Conservation (phyloP, 2,113 vertebrate species). For the sheep (Ovis aries) region ARS-UI_Ramb_v3.0 NC_056057.1:17270501-17271000, state of each 20-base stretch:
- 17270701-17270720: not conserved
- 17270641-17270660: not conserved
- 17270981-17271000: not conserved
- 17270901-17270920: not conserved
- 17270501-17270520: not conserved
- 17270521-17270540: not conserved
- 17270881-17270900: accelerated
- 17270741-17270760: not conserved
- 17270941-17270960: not conserved
- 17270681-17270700: not conserved
- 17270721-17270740: not conserved
- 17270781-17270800: not conserved
- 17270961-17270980: not conserved
- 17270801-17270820: not conserved
- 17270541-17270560: not conserved
- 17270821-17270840: not conserved
- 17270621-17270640: not conserved
- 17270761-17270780: not conserved
- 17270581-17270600: not conserved
- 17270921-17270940: not conserved
- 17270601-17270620: not conserved
- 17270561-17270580: not conserved
- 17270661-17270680: not conserved
- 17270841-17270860: not conserved
- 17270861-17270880: not conserved